phyloP scores from a whole-genome alignment of 1,140 invertebrate species.

The Proales similis region DNA sequence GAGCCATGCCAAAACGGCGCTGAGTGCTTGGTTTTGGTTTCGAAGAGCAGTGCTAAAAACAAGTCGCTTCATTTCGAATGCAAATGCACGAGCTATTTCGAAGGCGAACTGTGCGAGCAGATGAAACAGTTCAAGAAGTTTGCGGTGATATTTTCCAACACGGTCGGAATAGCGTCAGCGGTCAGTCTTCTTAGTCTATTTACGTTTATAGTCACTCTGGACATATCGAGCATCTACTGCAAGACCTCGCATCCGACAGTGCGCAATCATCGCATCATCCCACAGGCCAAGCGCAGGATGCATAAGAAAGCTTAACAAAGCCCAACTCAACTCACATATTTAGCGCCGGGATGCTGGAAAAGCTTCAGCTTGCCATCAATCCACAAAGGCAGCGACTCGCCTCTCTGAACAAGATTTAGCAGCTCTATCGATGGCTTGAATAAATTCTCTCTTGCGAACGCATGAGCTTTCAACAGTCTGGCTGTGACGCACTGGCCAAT shows the following conservation, averaged over 20 bases:
- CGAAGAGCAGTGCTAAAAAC: too few relatives aligned
- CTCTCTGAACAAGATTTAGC: conserved; percentile 47
- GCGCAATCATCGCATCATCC: conserved; percentile 40
- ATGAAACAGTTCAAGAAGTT: conserved; percentile 9
- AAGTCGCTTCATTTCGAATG: neutral
- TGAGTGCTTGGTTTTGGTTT: too few relatives aligned
- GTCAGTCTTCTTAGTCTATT: conserved; percentile 3
- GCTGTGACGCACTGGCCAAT: conserved; percentile 48
- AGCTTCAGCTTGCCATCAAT: conserved; percentile 45
- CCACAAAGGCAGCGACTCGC: conserved; percentile 48
- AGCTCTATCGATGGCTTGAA: conserved; percentile 47
- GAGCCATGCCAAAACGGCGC: conserved; percentile 1
- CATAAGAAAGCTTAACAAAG: conserved; percentile 39
- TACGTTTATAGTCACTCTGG: conserved; percentile 24
- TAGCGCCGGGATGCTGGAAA: neutral
- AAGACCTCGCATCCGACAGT: conserved; percentile 44
- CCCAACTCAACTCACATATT: conserved; percentile 44
- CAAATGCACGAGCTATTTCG: conserved; percentile 31
- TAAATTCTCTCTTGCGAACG: conserved; percentile 46
- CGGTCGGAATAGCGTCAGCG: conserved; percentile 23
- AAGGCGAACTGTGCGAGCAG: conserved; percentile 6
- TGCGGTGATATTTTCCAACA: conserved; percentile 2
- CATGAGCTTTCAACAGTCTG: conserved; percentile 41
- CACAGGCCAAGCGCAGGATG: neutral
- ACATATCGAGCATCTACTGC: conserved; percentile 3